Evolutionary conservation across 2,797 vertebrate species (phyloP), one percentile per base, ranked within the genome.

Genomic region (Phoxinus dragarum): DNA sequence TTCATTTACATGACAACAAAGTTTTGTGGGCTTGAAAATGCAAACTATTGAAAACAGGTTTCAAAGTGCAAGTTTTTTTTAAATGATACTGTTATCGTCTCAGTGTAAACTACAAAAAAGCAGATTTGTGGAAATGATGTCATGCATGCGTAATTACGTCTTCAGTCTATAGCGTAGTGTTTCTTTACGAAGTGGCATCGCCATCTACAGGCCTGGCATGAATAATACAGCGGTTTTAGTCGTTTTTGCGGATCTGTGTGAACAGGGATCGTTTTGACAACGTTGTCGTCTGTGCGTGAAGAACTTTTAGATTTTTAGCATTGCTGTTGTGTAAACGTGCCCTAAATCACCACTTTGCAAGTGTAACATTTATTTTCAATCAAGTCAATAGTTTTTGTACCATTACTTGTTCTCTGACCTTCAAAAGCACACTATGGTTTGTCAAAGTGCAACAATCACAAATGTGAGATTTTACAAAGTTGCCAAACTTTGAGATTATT

Each of bases 381-480:
- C 12, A 73, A 38, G 47, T 40, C 14, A 52, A 36, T 36, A n/a
- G 47, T 23, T 16, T 82, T 31, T 75, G 71, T 49, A 52, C 8
- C 40, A 16, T 83, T 19, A 44, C 14, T 49, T 83, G 27, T 66
- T 61, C 19, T 82, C 56, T 82, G 40, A 74, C 31, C 56, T 36
- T 73, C 27, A 31, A 47, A 38, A n/a, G 56, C 59, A 75, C 40
- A 49, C 31, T 49, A 47, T 80, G 1, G 40, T 3, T 72, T 82
- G 68, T n/a, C 56, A 66, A 64, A 82, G 81, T 75, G 23, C 59
- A 74, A 66, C 5, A n/a, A 44, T 61, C 56, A 61, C 38, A 76
- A 64, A 80, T 5, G 6, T 17, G 14, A 69, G 44, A 54, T 56
- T 81, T 56, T 31, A 40, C 34, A 56, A 71, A 27, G 36, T 31